Evolutionary conservation across 2,797 vertebrate species (phyloP), one percentile per base, ranked within the genome.

Genomic region (Scolopax rusticola): DNA sequence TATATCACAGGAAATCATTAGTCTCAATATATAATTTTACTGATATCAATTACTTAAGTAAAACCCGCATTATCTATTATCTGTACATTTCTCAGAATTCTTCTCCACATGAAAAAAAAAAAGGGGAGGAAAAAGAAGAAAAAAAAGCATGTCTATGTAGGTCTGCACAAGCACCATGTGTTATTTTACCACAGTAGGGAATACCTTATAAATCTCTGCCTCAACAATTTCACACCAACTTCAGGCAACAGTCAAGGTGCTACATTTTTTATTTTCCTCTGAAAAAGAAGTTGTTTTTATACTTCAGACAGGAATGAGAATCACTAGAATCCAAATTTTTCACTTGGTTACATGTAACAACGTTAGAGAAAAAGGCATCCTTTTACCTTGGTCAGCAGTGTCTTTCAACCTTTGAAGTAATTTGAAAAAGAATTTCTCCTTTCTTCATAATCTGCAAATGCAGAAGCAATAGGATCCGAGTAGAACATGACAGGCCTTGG

Each of bases 361-460:
- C 2, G 9, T 32, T 9, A 81, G 41, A 32, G 48, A 15, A 67
- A n/a, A 63, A 91, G 43, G 32, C 36, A 54, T 6, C 47, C 12
- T 84, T 92, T 97, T 97, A 98, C 98, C 97, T 95, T 95, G 41
- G 8, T 48, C 69, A 47, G 83, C 73, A 77, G 69, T 74, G 78
- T 64, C n/a, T 45, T 78, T 98, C 96, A 98, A 83, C 88, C 95
- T 95, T 75, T 88, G 40, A 93, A 80, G 59, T 97, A 47, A 43
- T 38, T 84, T 50, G 82, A 79, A 90, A 97, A 80, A 87, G 97
- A 92, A 59, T 89, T 97, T 97, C 96, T 98, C 84, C 96, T 96
- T 75, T 97, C 96, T 95, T 98, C 86, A 24, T 97, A 98, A 96
- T 98, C 97, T 68, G 95, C 95, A 95, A 97, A 98, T 27, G 97